Evolutionary conservation across 53 echinoderm and acorn worm genomes (phyloP).

Genomic region (Paelopatides confundens): DNA sequence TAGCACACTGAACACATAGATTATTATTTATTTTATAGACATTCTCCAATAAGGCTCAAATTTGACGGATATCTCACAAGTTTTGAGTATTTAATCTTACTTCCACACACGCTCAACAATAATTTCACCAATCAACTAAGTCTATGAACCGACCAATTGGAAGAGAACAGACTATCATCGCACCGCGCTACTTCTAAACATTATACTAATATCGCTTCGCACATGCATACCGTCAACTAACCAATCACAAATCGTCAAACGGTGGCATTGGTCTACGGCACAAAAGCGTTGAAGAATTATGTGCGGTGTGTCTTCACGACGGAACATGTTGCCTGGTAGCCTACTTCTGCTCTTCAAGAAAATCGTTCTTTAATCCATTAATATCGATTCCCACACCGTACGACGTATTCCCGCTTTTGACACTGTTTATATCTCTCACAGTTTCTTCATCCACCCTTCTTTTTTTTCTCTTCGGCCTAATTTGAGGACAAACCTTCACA

Average conservation of each 20-base stretch:
- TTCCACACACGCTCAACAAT: background rate
- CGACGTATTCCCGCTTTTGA: slow-evolving; percentile 14
- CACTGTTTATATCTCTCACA: slow-evolving; percentile 29
- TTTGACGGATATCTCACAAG: slow-evolving; percentile 1
- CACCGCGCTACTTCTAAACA: background rate
- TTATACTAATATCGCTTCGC: background rate
- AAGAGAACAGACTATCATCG: background rate
- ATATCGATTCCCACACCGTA: slow-evolving; percentile 34
- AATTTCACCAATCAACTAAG: slow-evolving; percentile 4
- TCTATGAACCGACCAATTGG: slow-evolving; percentile 1
- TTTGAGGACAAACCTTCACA: slow-evolving; percentile 45
- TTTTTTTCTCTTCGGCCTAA: slow-evolving; percentile 23
- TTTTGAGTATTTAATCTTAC: slow-evolving; percentile 2
- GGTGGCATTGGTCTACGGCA: background rate
- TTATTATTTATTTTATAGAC: background rate
- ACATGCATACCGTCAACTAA: background rate
- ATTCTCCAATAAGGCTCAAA: background rate
- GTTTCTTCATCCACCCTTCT: slow-evolving; percentile 9
- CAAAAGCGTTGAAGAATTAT: background rate
- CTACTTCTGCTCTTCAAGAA: slow-evolving; percentile 27
- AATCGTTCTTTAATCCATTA: slow-evolving; percentile 47
- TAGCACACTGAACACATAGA: background rate
- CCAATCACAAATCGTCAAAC: background rate
- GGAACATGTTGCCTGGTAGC: slow-evolving; percentile 18
- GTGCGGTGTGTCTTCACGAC: background rate